Percentiles rank a stretch among this genome's conserved stretches.
These are phyloP conservation scores for Erannis defoliaria DNA, from an alignment of 2,888 invertebrate species.

Conservation along the genomic window DNA sequence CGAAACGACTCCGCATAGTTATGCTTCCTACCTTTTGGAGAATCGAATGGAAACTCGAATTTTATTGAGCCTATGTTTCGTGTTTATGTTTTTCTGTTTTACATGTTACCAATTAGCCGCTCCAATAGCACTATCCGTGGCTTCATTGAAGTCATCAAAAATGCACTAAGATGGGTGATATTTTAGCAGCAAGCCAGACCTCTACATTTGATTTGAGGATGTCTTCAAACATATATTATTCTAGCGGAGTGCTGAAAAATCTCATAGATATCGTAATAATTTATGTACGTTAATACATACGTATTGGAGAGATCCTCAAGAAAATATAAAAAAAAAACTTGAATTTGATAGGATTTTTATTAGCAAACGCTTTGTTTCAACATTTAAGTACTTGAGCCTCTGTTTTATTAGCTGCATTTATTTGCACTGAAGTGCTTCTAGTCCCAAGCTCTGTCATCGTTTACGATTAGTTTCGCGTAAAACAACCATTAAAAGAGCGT, in stretches of 20 bases:
- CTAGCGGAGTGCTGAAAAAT: not conserved
- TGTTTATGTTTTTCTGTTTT: no score
- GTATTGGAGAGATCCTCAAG: no score
- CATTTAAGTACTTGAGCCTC: conserved; percentile 18
- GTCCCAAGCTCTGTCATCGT: conserved; percentile 53
- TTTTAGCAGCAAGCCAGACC: no score
- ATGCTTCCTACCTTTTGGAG: not conserved
- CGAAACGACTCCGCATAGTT: not conserved
- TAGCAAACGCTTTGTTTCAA: not conserved
- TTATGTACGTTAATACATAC: no score
- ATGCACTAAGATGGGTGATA: no score
- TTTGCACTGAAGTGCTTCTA: conserved; percentile 51
- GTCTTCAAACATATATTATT: no score
- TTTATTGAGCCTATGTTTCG: not conserved
- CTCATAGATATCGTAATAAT: not conserved
- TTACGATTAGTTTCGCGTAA: conserved; percentile 61
- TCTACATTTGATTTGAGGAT: no score
- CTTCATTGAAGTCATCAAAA: no score
- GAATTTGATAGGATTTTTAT: not conserved
- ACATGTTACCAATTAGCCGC: no score
- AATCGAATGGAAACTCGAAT: not conserved
- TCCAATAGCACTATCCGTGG: no score
- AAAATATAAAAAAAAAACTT: no score
- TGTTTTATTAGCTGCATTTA: conserved; percentile 40
- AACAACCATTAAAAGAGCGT: conserved; percentile 60